Percentiles rank a stretch among this genome's conserved stretches.
Conservation (phyloP, 2,797 vertebrate genomes). For the Periparus ater region DNA sequence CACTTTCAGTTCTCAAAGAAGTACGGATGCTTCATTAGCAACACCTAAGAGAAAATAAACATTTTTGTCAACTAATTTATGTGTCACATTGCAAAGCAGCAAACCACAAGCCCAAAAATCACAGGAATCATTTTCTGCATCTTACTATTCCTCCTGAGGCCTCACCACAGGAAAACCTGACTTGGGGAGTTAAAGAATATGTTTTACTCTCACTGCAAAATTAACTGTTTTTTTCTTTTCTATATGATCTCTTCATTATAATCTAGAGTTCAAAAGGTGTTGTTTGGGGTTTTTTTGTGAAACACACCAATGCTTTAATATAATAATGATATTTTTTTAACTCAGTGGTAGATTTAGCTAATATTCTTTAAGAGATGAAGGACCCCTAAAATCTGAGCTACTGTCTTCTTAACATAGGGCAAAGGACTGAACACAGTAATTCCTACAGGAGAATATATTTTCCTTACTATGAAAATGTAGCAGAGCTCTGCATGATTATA, state of each 20-base stretch:
- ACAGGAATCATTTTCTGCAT: not conserved
- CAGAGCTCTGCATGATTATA: not conserved
- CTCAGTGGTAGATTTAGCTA: not conserved
- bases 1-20: not conserved
- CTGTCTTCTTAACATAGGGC: not conserved
- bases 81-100: not conserved
- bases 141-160: not conserved
- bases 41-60: constrained; percentile 13
- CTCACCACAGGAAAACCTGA: not conserved
- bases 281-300: not conserved
- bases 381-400: not conserved
- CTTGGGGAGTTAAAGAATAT: not conserved
- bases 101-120: not conserved
- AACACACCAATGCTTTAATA: not conserved
- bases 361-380: not conserved
- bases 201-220: not conserved
- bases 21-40: not conserved
- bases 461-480: not conserved
- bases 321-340: not conserved
- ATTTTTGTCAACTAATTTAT: not conserved
- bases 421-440: not conserved
- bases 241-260: not conserved
- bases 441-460: not conserved
- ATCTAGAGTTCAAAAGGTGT: not conserved
- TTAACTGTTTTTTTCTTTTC: not conserved